Percentiles rank a stretch among this genome's conserved stretches.
Evolutionary conservation across 1,140 invertebrate genomes (phyloP).

Genomic region (Leptoteleia sp.): DNA sequence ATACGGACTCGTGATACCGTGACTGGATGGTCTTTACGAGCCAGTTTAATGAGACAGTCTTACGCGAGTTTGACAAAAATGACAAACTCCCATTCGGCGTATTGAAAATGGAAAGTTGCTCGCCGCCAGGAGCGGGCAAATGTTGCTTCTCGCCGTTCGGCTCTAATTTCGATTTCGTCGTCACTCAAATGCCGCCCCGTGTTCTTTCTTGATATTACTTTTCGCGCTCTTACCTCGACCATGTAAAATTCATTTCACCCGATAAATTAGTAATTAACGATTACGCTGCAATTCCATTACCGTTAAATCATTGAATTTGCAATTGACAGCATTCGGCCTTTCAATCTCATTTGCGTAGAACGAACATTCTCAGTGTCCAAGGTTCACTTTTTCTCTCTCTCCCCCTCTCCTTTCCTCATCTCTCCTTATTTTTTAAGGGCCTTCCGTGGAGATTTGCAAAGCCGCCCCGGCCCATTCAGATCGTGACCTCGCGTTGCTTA

Average conservation of each 20-base stretch:
- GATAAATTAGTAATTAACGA: conserved; percentile 42
- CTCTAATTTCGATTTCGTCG: too few relatives aligned
- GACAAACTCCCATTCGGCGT: too few relatives aligned
- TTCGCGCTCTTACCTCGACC: background rate
- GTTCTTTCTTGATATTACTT: background rate
- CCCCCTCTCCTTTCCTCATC: too few relatives aligned
- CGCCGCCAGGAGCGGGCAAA: too few relatives aligned
- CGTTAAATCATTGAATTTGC: conserved; percentile 49
- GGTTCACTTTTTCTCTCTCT: background rate
- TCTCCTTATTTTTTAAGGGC: too few relatives aligned
- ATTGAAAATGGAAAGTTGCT: too few relatives aligned
- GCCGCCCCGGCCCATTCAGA: conserved; percentile 12
- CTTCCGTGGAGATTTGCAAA: conserved; percentile 29
- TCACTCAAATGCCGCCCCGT: background rate
- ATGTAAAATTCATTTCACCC: conserved; percentile 37
- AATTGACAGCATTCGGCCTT: conserved; percentile 52
- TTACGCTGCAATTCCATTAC: conserved; percentile 57
- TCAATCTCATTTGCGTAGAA: conserved; percentile 63
- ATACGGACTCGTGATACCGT: conserved; percentile 35
- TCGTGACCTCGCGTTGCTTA: conserved; percentile 1
- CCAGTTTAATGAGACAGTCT: conserved; percentile 51
- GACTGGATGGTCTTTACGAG: conserved; percentile 31
- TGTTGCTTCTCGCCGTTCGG: too few relatives aligned
- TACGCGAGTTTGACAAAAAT: conserved; percentile 37
- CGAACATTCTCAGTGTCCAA: conserved; percentile 38